Evolutionary conservation across 2,888 invertebrate species (phyloP).

Genomic region (Heliconius ismenius): DNA sequence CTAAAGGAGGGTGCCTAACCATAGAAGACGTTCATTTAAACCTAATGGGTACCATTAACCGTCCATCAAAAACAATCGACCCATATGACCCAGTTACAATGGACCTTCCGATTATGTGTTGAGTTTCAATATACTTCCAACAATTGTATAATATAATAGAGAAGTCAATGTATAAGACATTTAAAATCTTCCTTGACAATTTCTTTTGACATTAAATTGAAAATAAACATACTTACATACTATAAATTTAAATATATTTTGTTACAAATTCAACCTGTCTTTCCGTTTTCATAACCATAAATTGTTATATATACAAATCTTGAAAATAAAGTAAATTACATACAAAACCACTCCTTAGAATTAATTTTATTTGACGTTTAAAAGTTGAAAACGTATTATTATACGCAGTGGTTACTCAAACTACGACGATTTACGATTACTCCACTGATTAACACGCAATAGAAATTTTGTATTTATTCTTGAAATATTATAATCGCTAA

Average conservation of each 20-base stretch:
- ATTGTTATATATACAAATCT: too few relatives aligned
- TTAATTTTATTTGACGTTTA: neutral
- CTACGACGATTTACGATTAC: neutral
- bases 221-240: neutral
- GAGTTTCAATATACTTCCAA: neutral
- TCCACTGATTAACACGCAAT: neutral
- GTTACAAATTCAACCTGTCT: neutral
- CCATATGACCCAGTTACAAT: constrained; percentile 1
- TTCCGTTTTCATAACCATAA: neutral
- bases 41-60: constrained; percentile 7
- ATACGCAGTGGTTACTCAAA: neutral
- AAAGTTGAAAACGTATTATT: neutral
- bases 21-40: neutral
- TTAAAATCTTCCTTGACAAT: too few relatives aligned
- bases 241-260: neutral
- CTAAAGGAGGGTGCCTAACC: neutral
- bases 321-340: neutral
- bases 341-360: neutral
- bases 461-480: neutral
- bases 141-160: neutral
- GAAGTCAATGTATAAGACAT: neutral
- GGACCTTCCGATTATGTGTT: constrained; percentile 2
- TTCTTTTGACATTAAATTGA: too few relatives aligned
- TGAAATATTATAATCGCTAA: neutral
- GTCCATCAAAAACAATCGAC: constrained; percentile 18